phyloP scores from a whole-genome alignment of 2,888 invertebrate species.

The Boloria euphrosyne region DNA sequence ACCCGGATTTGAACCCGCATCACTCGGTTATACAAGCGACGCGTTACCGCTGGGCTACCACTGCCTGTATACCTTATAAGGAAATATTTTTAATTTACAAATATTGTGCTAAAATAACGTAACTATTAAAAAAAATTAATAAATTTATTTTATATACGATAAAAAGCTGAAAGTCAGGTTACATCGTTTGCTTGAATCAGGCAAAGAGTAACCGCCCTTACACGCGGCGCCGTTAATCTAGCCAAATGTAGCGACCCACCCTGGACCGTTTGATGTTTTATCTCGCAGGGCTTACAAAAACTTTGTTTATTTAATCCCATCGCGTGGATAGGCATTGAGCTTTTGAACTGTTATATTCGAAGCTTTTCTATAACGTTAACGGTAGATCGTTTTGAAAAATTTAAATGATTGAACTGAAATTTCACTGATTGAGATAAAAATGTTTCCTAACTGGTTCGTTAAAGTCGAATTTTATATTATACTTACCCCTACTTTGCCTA shows the following conservation, averaged over 20 bases:
- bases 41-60: too few species aligned
- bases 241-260: slow-evolving; percentile 62
- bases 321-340: slow-evolving; percentile 28
- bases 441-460: not conserved
- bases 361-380: slow-evolving; percentile 22
- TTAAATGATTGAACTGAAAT: slow-evolving; percentile 18
- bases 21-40: too few species aligned
- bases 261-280: slow-evolving; percentile 73
- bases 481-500: too few species aligned
- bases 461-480: too few species aligned
- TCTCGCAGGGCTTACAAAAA: slow-evolving; percentile 61
- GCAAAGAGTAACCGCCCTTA: slow-evolving; percentile 54
- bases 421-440: slow-evolving; percentile 12
- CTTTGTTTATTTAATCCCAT: slow-evolving; percentile 69
- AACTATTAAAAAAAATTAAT: too few species aligned
- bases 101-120: too few species aligned
- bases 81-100: too few species aligned
- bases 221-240: slow-evolving; percentile 62
- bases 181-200: slow-evolving; percentile 47
- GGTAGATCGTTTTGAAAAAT: slow-evolving; percentile 15
- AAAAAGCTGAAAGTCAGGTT: not conserved
- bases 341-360: slow-evolving; percentile 27
- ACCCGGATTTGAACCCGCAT: too few species aligned
- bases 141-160: too few species aligned
- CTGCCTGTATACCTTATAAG: too few species aligned